phyloP scores from a whole-genome alignment of 2,113 vertebrate species.

The Channa maculata region DNA sequence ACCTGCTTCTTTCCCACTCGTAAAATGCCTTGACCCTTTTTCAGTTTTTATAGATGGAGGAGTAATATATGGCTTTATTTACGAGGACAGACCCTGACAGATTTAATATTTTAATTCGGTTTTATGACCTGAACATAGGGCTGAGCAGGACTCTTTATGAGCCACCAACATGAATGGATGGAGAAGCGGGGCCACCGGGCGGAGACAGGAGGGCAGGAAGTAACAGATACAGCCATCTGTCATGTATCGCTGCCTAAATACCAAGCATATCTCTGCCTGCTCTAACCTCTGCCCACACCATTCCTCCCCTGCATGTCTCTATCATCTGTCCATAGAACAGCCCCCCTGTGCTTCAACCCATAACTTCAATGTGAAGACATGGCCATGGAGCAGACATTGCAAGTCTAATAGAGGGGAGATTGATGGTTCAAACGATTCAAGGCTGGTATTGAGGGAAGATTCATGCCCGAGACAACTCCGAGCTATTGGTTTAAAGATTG shows the following conservation, averaged over 20 bases:
- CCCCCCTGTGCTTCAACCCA: constrained; percentile 34
- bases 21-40: constrained; percentile 75
- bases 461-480: constrained; percentile 67
- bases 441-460: constrained; percentile 74
- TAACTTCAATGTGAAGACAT: constrained; percentile 66
- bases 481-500: constrained; percentile 73
- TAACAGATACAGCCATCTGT: constrained; percentile 62
- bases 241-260: constrained; percentile 66
- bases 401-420: constrained; percentile 78
- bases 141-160: constrained; percentile 78
- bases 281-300: constrained; percentile 35
- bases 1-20: constrained; percentile 59
- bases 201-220: constrained; percentile 43
- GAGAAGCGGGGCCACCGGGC: constrained; percentile 51
- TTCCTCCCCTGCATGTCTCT: constrained; percentile 59
- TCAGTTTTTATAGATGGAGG: constrained; percentile 79
- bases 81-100: constrained; percentile 81
- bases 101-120: constrained; percentile 89
- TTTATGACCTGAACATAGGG: constrained; percentile 82
- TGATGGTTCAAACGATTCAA: constrained; percentile 78
- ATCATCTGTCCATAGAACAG: constrained; percentile 41
- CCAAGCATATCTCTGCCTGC: constrained; percentile 58
- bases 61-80: constrained; percentile 84
- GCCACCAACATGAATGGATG: constrained; percentile 51
- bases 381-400: constrained; percentile 75